These are phyloP conservation scores for Hypercompe scribonia DNA, from an alignment of 2,888 invertebrate species.

Conservation along the genomic window DNA sequence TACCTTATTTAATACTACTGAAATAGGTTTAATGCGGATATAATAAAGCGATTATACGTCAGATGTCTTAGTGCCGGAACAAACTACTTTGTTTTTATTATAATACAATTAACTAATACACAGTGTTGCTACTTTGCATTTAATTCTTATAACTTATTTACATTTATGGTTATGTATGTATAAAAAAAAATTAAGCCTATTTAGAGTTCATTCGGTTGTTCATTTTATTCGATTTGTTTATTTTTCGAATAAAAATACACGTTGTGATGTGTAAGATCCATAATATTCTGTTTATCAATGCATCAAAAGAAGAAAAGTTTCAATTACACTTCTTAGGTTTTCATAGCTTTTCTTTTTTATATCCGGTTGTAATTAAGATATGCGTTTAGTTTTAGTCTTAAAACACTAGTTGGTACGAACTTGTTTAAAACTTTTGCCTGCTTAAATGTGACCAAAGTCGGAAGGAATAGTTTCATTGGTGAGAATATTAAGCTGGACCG, in stretches of 20 bases:
- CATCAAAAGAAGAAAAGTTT: too few species aligned
- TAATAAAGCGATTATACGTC: slow-evolving; percentile 30
- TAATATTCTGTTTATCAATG: too few species aligned
- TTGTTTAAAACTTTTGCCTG: too few species aligned
- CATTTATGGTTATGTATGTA: background rate
- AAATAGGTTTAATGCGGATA: slow-evolving; percentile 34
- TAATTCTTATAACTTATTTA: slow-evolving; percentile 9
- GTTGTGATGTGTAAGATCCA: too few species aligned
- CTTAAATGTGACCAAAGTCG: too few species aligned
- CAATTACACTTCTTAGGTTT: too few species aligned
- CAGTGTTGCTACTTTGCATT: slow-evolving; percentile 20
- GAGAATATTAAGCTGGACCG: too few species aligned
- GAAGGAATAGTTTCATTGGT: too few species aligned
- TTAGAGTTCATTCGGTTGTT: background rate
- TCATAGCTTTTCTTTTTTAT: too few species aligned
- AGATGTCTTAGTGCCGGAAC: slow-evolving; percentile 39
- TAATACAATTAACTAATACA: slow-evolving; percentile 17
- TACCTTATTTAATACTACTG: slow-evolving; percentile 14
- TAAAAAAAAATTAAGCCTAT: background rate
- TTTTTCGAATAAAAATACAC: background rate
- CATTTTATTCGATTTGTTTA: background rate
- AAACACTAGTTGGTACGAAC: too few species aligned
- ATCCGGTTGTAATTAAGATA: too few species aligned
- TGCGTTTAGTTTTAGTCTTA: too few species aligned
- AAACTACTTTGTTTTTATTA: slow-evolving; percentile 32